These are phyloP conservation scores for Drosophila peninsularis DNA, from an alignment of 2,888 invertebrate species.

Conservation along the genomic window DNA sequence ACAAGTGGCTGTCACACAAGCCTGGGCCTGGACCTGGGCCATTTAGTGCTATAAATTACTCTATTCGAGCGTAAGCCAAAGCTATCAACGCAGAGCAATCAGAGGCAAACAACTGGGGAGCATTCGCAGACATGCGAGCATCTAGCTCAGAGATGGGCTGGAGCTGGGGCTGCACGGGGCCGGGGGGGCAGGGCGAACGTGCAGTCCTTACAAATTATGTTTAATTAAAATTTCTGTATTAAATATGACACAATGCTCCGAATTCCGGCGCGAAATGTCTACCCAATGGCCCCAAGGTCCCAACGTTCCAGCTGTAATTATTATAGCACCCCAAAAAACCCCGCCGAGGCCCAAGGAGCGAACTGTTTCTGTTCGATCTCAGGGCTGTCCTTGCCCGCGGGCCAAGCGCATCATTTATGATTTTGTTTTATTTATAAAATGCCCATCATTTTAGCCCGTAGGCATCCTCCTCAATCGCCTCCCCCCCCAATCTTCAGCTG, in stretches of 20 bases:
- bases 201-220: constrained; percentile 84
- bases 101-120: constrained; percentile 29
- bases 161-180: neutral
- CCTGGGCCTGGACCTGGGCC: constrained; percentile 54
- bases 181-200: constrained; percentile 66
- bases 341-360: constrained; percentile 12
- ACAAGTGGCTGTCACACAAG: constrained; percentile 51
- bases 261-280: constrained; percentile 82
- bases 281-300: constrained; percentile 51
- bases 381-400: constrained; percentile 29
- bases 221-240: constrained; percentile 85
- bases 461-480: constrained; percentile 10
- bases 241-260: constrained; percentile 85
- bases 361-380: constrained; percentile 16
- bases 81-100: constrained; percentile 61
- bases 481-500: neutral
- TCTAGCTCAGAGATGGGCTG: neutral
- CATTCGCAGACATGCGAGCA: constrained; percentile 23
- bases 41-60: constrained; percentile 76
- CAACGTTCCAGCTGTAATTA: constrained; percentile 62
- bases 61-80: constrained; percentile 59
- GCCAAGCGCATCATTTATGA: constrained; percentile 69
- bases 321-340: constrained; percentile 62
- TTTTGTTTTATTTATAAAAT: constrained; percentile 81
- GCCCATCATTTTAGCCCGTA: constrained; percentile 56